Evolutionary conservation across 2,888 invertebrate species (phyloP), one percentile per base, ranked within the genome.

Genomic region (Drosophila pseudotalamancana): DNA sequence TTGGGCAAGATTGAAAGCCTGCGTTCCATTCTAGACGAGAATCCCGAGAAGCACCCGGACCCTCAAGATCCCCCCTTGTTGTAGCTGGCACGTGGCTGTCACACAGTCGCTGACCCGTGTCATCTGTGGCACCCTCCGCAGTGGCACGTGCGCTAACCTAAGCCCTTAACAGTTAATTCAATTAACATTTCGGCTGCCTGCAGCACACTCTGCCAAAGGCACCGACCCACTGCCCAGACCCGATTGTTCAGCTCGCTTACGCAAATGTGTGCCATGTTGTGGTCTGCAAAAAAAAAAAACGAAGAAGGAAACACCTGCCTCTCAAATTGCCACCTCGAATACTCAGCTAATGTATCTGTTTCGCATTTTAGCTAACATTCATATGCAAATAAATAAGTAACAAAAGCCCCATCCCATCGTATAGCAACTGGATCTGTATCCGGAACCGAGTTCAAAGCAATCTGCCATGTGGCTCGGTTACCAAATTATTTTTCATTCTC

Each of bases 1-100:
- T 92, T 93, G 64, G 93, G 93, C 71, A 94, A 93, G 87, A 91
- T 92, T 35, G 93, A 94, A 1, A 89, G 92, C 23, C 93, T 93
- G 67, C 65, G 60, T 0, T 60, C 65, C 46, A 54, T 53, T 25
- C 43, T 23, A 12, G 32, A 46, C 1, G 69, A 64, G 21, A 60
- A 64, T 21, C 35, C 56, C 5, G 45, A 16, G 14, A 45, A 49
- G 50, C 46, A 57, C 9, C 14, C 68, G 14, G 61, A 37, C 8
- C 55, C 64, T 21, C 49, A 35, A 27, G 34, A 50, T 12, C 57
- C 31, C 25, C 39, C 57, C 23, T 18, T 32, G 16, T 60, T 37
- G 11, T 54, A 62, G 48, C 21, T 16, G 6, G 48, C 37, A 55
- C 12, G 42, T 71, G 40, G 42, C 42, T 68, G 45, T 45, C 35